Evolutionary conservation across 2,888 invertebrate genomes (phyloP), one percentile per base, ranked within the genome.

Genomic region (Dyspetes luteomarginatus): DNA sequence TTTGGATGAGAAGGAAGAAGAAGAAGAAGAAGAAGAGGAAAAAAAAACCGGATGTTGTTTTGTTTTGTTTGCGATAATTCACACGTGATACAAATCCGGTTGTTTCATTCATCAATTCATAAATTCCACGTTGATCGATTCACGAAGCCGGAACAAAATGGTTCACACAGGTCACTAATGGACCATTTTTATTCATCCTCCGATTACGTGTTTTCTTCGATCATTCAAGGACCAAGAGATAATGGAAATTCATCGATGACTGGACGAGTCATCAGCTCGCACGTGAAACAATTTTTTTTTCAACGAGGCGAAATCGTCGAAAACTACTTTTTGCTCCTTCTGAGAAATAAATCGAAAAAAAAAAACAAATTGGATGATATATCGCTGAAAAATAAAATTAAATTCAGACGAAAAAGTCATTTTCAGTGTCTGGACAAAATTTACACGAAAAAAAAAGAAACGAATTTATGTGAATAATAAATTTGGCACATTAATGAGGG

Each of bases 141-240:
- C 72, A 41, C 9, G 15, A 12, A 62, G 62, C 50, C 71, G 62
- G 52, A 72, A 24, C 50, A 24, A 60, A 72, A 17, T 1, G 4
- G 15, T 50, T 9, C 48, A 72, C 19, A 56, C 9, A 36, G 36
- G 36, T 36, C 36, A 36, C 36, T 36, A 36, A 36, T 36, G 36
- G 36, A 12, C 36, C 36, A 24, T 15, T 26, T 1, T n/a, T 43
- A 62, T 62, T 12, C 26, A 52, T 26, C 28, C 30, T 52, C 26
- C 56, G 45, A 71, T 71, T 45, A 15, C 36, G 26, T n/a, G 50
- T 72, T 72, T 72, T 72, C 60, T 45, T 60, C 56, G 45, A 17
- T n/a, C 48, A 48, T 19, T 5, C 2, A 48, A 15, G 48, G 9
- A 7, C 7, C 36, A 12, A 12, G 48, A 48, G n/a, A 17, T 19